A percentile compares a stretch with the other conserved stretches of the same genome.
These are phyloP conservation scores for Poeciliopsis presidionis DNA, from an alignment of 2,797 vertebrate genomes.

Conservation along the genomic window DNA sequence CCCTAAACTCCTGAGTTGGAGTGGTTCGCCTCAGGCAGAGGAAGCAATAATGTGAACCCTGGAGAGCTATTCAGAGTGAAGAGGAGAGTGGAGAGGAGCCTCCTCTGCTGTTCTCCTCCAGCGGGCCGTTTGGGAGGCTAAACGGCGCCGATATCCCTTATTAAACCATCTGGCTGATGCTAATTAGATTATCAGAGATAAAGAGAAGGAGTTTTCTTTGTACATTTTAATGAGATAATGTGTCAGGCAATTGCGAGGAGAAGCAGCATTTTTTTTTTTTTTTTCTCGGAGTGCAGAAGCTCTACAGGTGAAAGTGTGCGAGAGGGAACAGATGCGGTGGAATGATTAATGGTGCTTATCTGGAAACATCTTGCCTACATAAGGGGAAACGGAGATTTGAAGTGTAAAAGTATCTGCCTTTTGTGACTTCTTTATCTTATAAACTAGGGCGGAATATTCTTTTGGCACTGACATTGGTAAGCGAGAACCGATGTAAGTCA, in stretches of 20 bases:
- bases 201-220: conserved; percentile 88
- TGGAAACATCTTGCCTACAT: conserved; percentile 78
- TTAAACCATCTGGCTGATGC: conserved; percentile 89
- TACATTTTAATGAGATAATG: conserved; percentile 89
- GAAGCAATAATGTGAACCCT: conserved; percentile 86
- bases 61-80: conserved; percentile 84
- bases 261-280: conserved; percentile 43
- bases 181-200: conserved; percentile 90
- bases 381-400: conserved; percentile 67
- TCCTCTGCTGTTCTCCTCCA: conserved; percentile 81
- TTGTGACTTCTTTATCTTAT: conserved; percentile 34
- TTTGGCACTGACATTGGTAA: neutral
- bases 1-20: conserved; percentile 82
- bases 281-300: conserved; percentile 71
- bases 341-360: conserved; percentile 82
- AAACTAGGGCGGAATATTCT: neutral
- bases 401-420: conserved; percentile 44
- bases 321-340: conserved; percentile 77
- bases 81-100: conserved; percentile 76
- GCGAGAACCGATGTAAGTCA: neutral
- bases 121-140: conserved; percentile 85
- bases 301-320: conserved; percentile 81
- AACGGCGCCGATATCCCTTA: conserved; percentile 85
- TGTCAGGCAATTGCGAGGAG: conserved; percentile 80
- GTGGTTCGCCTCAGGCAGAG: conserved; percentile 84